Evolutionary conservation across 2,888 invertebrate genomes (phyloP), one percentile per base, ranked within the genome.

Genomic region (Ectemnius lituratus): DNA sequence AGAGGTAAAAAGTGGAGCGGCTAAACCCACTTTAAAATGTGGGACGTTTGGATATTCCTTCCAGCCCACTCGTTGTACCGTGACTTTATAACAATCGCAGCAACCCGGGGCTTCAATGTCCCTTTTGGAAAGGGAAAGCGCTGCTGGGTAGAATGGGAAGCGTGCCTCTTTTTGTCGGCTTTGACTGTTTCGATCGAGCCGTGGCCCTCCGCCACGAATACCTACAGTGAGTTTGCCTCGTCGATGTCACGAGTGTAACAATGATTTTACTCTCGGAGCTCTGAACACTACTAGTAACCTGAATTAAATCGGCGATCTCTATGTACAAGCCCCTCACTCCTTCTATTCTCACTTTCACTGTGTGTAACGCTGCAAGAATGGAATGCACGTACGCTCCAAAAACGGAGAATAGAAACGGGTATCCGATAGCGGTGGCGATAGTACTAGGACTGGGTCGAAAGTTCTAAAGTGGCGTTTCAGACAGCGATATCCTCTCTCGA

Each of bases 11-110:
- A 37, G 8, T 37, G 8, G 37, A 37, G 37, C 37, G 37, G 37
- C 37, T 37, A 37, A 37, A 37, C 4, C 37, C 37, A 37, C 37
- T 37, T 37, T 37, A 37, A 37, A 37, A 37, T 37, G 37, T 37
- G 37, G 37, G 37, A 37, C 37, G 37, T 37, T 37, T 37, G 37
- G 37, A 37, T 37, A 37, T 37, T 37, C 37, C 37, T 37, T 6
- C 37, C 37, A 37, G 37, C 8, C 37, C 37, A 58, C 66, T 70
- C 70, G 70, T 73, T 68, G 27, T 66, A 58, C 28, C 79, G 76
- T 71, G 74, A 76, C 71, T 62, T 45, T 67, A 62, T 72, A 76
- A 80, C 76, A 72, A 80, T 79, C 71, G 73, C 59, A 20, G 65
- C 63, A 64, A 73, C 76, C 73, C 73, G 67, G 28, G 60, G 58